Base-by-base conservation (phyloP, 1,140 invertebrate species). In the Ganaspis sp. region DNA sequence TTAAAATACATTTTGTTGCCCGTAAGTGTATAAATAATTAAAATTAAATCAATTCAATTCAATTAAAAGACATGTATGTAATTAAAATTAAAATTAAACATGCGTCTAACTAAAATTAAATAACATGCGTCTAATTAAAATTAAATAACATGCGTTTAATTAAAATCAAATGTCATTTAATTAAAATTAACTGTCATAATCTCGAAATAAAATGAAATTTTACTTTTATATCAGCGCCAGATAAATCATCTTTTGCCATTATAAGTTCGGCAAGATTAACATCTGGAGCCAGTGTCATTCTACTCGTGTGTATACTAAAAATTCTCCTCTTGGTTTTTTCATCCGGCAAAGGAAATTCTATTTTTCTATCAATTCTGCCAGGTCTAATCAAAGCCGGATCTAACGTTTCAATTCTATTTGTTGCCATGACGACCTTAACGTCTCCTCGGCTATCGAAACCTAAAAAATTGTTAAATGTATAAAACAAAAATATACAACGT, bases 221-320 rank as follows among this genome's bases (percentile, higher is more conserved):
- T 92, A 94, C 94, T 91, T 97, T 97, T 78, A 97, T 97, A 88
- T 97, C 95, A 84, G 99, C 99, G 23, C 99, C 99, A 69, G 98
- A 99, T 0, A 99, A 93, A 93, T 99, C 99, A 94, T 99, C 99
- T 89, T 99, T 99, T 4, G 99, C 96, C 96, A 99, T 98, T 73
- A 99, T 99, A 29, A 99, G 94, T 89, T 99, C 99, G 78, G 98
- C 97, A 5, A 99, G 93, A 89, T 99, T 98, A 6, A 99, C 99
- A 93, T 99, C 98, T 81, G 97, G 96, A 38, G 98, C 95, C 23
- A 99, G 92, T 1, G 98, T 99, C 99, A 99, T 99, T 77, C 97
- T 94, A 11, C 96, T 97, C 0, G 99, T 99, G 89, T 99, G 99
- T 87, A 99, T 99, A 77, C 96, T 97, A 89, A 99, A 99, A 81